Base-by-base conservation (phyloP, 2,888 invertebrate species). In the Leistus spinibarbis region DNA sequence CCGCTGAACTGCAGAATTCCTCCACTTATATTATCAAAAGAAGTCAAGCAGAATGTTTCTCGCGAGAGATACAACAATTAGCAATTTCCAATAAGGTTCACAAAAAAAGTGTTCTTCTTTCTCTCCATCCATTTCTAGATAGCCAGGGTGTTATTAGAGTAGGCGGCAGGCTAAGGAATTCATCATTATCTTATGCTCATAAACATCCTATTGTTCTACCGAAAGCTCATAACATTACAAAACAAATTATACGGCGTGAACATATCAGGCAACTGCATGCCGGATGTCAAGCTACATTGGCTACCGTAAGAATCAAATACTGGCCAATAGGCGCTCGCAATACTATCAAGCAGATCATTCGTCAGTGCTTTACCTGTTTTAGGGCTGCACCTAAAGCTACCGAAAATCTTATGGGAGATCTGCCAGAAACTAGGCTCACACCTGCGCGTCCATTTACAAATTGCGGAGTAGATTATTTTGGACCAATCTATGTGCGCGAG, bases 291-390 rank as follows among this genome's bases (percentile, higher is more conserved):
- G 9, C 73, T 17, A 67, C 68, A 24, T 17, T 73, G 9, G 40
- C 23, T 13, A 22, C 57, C 10, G 54, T 75, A 9, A 64, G 76
- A 60, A 70, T 72, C 16, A 53, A 65, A 68, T 78, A 68, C 68
- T 80, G 80, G 79, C 67, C 76, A 0, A 60, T 79, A 0, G 70
- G 69, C 20, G 78, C 77, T 19, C 77, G 76, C 69, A 57, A n/a
- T 9, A 70, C 72, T 0, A 72, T 77, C 5, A 70, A 75, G 22
- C 68, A 64, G 2, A 57, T 65, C 9, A 69, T 76, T 5, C 65
- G 74, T 20, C 13, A 71, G 1, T 79, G 79, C 53, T 19, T 74
- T 3, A 27, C 54, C 1, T 78, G 78, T 27, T 71, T 71, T 20
- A 23, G 76, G 54, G 71, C 19, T 1, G 17, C 19, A 17, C 68